Evolutionary conservation across 1,140 invertebrate genomes (phyloP).

Genomic region (Holotrichia oblita): DNA sequence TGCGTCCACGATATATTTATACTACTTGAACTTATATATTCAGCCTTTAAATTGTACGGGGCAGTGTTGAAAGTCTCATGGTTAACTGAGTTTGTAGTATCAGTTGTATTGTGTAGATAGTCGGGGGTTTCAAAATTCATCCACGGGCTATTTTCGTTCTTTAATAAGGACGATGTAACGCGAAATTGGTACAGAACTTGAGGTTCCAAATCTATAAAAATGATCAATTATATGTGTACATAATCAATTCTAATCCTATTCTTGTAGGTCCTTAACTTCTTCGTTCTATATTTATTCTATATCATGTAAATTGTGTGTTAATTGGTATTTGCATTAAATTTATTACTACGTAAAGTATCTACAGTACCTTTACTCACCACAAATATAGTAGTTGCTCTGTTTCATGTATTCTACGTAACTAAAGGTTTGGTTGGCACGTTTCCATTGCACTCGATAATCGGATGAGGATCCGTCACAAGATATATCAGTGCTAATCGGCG

Average conservation of each 20-base stretch:
- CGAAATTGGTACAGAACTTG: constrained; percentile 52
- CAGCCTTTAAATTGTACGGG: constrained; percentile 42
- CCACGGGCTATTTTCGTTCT: constrained; percentile 23
- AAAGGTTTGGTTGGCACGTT: constrained; percentile 62
- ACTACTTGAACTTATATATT: constrained; percentile 42
- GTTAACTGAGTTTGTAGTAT: background rate
- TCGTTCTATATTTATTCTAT: too few relatives aligned
- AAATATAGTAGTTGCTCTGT: constrained; percentile 47
- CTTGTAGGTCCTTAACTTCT: too few relatives aligned
- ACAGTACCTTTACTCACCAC: constrained; percentile 47
- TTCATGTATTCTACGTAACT: constrained; percentile 48
- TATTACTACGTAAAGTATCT: background rate
- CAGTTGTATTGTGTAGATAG: background rate
- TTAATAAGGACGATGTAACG: constrained; percentile 45
- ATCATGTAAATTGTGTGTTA: too few relatives aligned
- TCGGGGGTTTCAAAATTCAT: background rate
- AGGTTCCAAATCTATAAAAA: constrained; percentile 47
- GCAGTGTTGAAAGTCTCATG: constrained; percentile 20
- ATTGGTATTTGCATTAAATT: too few relatives aligned
- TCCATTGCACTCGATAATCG: constrained; percentile 72
- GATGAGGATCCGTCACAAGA: constrained; percentile 68
- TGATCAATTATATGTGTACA: background rate
- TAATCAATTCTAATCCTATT: too few relatives aligned
- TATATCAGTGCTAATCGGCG: constrained; percentile 64
- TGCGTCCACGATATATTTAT: constrained; percentile 43